These are phyloP conservation scores for Ceratosolen fusciceps DNA, from an alignment of 1,140 invertebrate species.

Conservation along the genomic window DNA sequence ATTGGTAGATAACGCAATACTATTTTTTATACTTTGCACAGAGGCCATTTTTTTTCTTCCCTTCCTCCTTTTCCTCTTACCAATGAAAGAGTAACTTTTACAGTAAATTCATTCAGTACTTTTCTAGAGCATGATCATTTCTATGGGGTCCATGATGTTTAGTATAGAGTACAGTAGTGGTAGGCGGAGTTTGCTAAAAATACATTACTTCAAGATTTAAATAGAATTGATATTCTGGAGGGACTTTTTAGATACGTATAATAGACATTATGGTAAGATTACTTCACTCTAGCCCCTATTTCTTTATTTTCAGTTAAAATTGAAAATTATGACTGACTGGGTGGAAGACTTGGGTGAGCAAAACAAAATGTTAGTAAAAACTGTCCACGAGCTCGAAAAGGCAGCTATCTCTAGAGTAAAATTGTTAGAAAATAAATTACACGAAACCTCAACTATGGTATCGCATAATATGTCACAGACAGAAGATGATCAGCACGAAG, in stretches of 20 bases:
- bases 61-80: too few relatives aligned
- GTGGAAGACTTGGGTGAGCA: constrained; percentile 73
- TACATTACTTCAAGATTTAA: constrained; percentile 43
- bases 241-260: constrained; percentile 16
- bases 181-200: constrained; percentile 38
- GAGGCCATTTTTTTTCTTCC: too few relatives aligned
- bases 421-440: constrained; percentile 72
- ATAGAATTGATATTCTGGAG: constrained; percentile 40
- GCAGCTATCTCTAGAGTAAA: constrained; percentile 71
- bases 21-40: too few relatives aligned
- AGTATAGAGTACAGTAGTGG: constrained; percentile 12
- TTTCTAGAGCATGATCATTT: constrained; percentile 17
- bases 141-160: constrained; percentile 36
- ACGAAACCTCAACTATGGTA: constrained; percentile 62
- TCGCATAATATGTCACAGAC: constrained; percentile 59
- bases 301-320: constrained; percentile 68
- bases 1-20: too few relatives aligned
- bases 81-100: too few relatives aligned
- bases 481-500: constrained; percentile 58
- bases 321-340: constrained; percentile 73
- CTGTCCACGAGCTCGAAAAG: constrained; percentile 73
- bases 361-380: constrained; percentile 73
- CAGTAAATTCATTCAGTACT: not conserved
- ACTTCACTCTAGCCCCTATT: not conserved
- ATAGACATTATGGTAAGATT: constrained; percentile 7